Percentiles rank a stretch among this genome's conserved stretches.
These are phyloP conservation scores for Sipha flava DNA, from an alignment of 1,140 invertebrate species.

Conservation along the genomic window DNA sequence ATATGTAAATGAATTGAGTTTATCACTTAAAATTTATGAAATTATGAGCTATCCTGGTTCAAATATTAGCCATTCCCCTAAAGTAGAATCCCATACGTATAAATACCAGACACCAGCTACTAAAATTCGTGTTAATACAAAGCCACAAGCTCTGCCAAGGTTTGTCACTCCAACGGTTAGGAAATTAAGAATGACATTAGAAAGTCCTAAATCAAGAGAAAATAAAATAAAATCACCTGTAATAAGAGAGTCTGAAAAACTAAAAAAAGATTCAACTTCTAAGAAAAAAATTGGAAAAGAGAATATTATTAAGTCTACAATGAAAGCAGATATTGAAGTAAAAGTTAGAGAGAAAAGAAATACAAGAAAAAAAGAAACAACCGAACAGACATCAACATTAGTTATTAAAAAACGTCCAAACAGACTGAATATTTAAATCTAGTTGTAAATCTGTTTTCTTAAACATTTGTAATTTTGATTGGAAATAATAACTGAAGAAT, in stretches of 20 bases:
- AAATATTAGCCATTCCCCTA: neutral
- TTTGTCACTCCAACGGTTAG: neutral
- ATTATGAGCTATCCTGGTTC: neutral
- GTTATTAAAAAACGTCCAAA: slow-evolving; percentile 6
- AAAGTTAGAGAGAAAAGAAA: slow-evolving; percentile 1
- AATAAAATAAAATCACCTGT: neutral
- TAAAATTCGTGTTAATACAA: neutral
- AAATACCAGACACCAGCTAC: neutral
- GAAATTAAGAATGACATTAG: neutral
- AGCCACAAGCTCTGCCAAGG: neutral
- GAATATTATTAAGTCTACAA: neutral
- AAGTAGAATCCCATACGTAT: neutral
- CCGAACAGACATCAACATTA: neutral
- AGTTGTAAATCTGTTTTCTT: neutral
- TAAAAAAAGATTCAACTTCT: neutral
- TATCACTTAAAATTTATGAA: neutral
- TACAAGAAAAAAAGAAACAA: neutral
- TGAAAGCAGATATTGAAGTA: neutral
- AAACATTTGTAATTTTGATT: neutral
- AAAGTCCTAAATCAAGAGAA: neutral
- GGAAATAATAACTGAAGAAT: no score
- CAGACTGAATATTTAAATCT: slow-evolving; percentile 6
- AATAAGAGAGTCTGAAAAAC: neutral
- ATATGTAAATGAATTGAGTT: neutral
- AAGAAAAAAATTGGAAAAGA: neutral